These are phyloP conservation scores for Orthonyx spaldingii DNA, from an alignment of 2,113 vertebrate genomes.

Conservation along the genomic window DNA sequence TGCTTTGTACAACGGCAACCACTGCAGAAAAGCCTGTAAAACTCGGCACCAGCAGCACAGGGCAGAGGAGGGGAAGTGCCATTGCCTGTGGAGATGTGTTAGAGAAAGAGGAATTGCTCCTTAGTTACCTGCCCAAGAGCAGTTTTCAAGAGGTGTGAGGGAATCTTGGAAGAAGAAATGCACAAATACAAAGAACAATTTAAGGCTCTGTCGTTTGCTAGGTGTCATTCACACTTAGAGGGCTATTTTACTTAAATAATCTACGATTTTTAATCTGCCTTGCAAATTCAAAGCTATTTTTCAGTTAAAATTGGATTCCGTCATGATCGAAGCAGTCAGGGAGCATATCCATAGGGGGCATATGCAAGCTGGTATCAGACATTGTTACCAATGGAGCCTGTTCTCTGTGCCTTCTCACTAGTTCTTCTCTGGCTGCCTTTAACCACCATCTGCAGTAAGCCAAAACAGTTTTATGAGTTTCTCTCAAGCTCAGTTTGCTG, in stretches of 20 bases:
- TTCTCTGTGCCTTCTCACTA: background rate
- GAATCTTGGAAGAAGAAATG: background rate
- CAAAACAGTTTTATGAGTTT: background rate
- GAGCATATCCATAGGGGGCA: background rate
- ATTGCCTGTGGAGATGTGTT: background rate
- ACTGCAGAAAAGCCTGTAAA: background rate
- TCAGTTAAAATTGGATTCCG: background rate
- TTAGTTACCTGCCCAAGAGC: background rate
- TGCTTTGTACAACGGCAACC: background rate
- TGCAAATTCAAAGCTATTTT: background rate
- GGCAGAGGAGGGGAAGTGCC: no score
- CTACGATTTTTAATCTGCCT: background rate
- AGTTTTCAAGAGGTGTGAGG: background rate
- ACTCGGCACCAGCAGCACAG: background rate
- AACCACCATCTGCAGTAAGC: background rate
- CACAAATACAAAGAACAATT: background rate
- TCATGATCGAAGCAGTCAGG: background rate
- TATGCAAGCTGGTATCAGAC: background rate
- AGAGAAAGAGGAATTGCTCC: background rate
- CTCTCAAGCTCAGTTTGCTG: background rate
- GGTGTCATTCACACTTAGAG: background rate
- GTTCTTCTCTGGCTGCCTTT: background rate
- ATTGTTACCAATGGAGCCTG: background rate
- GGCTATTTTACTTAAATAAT: slow-evolving; percentile 17
- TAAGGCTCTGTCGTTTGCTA: background rate